Percentiles rank a stretch among this genome's conserved stretches.
Conservation (phyloP, 2,888 invertebrate species). For the Girardia tigrina region DNA sequence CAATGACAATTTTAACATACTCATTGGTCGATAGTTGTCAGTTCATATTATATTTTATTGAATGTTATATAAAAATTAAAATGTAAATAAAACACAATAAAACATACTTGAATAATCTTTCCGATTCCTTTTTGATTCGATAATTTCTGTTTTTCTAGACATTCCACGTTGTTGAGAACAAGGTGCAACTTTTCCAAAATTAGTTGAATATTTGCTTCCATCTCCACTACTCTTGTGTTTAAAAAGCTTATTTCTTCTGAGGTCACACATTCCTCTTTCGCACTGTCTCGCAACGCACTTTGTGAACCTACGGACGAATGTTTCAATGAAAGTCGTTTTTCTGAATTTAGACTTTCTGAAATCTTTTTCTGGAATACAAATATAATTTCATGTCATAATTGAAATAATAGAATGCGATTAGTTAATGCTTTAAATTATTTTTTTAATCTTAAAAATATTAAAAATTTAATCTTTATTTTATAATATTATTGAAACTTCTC, state of each 20-base stretch:
- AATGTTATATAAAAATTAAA: no score
- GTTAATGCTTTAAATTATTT: no score
- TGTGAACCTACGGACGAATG: neutral
- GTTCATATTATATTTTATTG: no score
- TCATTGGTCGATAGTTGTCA: no score
- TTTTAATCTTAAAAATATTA: no score
- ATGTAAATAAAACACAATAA: no score
- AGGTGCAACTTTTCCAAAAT: neutral
- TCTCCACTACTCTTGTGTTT: neutral
- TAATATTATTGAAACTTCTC: no score
- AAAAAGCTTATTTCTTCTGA: neutral
- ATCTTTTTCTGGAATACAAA: neutral
- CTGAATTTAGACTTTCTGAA: neutral
- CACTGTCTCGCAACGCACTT: neutral
- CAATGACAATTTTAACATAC: no score
- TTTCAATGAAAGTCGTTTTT: neutral
- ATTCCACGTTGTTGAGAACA: neutral
- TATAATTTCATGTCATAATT: no score
- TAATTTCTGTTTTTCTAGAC: neutral
- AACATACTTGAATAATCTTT: neutral
- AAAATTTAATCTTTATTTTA: no score
- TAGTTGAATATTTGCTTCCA: neutral
- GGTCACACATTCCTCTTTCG: neutral
- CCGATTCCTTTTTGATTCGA: neutral
- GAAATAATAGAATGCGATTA: no score